Conservation (phyloP, 2,888 invertebrate genomes). For the Julus scanicus region DNA sequence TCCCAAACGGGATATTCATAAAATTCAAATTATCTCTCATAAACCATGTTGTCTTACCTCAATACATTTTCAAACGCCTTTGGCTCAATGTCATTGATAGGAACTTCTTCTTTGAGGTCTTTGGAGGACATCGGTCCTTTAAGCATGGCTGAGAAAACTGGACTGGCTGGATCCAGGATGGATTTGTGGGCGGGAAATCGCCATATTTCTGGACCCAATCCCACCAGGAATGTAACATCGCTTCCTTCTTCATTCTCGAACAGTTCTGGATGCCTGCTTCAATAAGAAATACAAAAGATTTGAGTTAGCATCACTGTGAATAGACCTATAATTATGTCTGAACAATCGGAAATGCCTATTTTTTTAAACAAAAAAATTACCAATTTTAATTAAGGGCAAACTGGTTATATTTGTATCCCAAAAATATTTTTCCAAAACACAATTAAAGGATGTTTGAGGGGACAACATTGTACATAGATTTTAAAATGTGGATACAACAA, state of each 20-base stretch:
- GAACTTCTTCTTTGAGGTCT: slow-evolving; percentile 64
- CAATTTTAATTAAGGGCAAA: too few species aligned
- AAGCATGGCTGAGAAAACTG: slow-evolving; percentile 74
- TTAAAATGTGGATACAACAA: too few species aligned
- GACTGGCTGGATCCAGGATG: slow-evolving; percentile 73
- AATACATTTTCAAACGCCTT: slow-evolving; percentile 76
- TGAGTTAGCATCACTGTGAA: too few species aligned
- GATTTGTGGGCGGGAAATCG: slow-evolving; percentile 76
- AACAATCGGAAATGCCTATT: neutral
- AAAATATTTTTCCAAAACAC: too few species aligned
- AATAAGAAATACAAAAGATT: neutral
- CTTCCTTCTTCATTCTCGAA: slow-evolving; percentile 66
- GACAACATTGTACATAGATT: too few species aligned
- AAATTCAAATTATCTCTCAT: too few species aligned
- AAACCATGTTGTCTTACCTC: slow-evolving; percentile 69
- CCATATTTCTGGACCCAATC: slow-evolving; percentile 69
- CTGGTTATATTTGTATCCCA: too few species aligned
- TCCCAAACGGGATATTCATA: too few species aligned
- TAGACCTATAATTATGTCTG: neutral
- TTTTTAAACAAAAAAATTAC: too few species aligned
- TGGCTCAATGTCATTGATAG: slow-evolving; percentile 72
- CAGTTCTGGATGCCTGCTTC: slow-evolving; percentile 54
- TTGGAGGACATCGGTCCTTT: slow-evolving; percentile 65
- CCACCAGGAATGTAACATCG: slow-evolving; percentile 75
- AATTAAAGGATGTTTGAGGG: too few species aligned